Evolutionary conservation across 2,888 invertebrate species (phyloP).

Genomic region (Cryptocephalus moraei): DNA sequence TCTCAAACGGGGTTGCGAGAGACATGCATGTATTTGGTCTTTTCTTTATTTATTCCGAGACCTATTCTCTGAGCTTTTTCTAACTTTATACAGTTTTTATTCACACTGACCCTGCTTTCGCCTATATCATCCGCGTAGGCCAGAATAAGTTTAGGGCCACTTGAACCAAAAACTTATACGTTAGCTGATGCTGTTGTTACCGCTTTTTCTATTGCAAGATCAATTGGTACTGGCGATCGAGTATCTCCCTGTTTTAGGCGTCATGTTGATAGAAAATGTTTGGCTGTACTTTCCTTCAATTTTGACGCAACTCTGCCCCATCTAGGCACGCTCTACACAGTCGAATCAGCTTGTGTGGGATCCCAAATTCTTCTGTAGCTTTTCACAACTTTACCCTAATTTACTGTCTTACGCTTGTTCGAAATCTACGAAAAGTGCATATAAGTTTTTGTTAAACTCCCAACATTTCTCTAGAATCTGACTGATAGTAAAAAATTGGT

Average conservation of each 20-base stretch:
- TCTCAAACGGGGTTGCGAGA: background rate
- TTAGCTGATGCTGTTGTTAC: background rate
- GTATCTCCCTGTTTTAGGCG: background rate
- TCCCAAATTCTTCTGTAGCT: background rate
- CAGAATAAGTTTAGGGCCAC: background rate
- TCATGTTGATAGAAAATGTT: background rate
- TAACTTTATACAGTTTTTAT: background rate
- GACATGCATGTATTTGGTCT: background rate
- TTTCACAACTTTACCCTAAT: background rate
- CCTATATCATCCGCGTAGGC: background rate
- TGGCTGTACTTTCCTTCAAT: background rate
- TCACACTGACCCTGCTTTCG: background rate
- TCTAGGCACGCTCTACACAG: background rate
- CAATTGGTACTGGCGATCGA: background rate
- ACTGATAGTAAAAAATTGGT: background rate
- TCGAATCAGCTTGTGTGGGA: background rate
- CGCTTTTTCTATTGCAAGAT: background rate
- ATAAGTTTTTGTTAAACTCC: background rate
- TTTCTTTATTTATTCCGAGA: background rate
- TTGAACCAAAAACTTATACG: background rate
- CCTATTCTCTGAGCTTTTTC: background rate
- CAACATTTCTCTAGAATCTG: background rate
- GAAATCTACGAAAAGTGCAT: background rate
- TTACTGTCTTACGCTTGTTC: background rate
- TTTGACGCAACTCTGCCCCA: background rate